Conservation (phyloP, 2,113 vertebrate genomes). For the Saiga tatarica region DNA sequence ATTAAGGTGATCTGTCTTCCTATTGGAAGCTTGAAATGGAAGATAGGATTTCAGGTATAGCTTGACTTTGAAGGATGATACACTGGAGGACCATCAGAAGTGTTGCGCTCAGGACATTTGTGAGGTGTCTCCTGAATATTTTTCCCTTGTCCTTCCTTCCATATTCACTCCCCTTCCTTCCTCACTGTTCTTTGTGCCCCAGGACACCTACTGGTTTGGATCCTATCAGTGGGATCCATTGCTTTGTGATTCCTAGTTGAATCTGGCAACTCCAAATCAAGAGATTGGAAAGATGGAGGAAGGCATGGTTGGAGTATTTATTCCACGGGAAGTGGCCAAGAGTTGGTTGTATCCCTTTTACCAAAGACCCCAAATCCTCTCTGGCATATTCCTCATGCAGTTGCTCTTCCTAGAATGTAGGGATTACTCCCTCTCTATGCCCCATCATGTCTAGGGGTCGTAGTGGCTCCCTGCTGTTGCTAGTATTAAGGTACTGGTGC, state of each 20-base stretch:
- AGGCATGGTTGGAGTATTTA: not conserved
- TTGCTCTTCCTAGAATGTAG: not conserved
- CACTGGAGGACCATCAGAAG: not conserved
- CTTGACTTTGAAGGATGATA: not conserved
- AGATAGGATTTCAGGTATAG: not conserved
- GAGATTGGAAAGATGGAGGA: not conserved
- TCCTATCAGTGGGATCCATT: not conserved
- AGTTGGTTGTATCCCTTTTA: not conserved
- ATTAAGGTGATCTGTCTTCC: not conserved
- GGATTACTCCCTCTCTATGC: not conserved
- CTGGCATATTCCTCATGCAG: not conserved
- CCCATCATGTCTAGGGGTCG: not conserved
- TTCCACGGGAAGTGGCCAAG: not conserved
- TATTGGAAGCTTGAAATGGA: constrained; percentile 24
- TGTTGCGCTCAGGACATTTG: not conserved
- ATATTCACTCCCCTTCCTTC: not conserved
- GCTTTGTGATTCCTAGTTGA: not conserved
- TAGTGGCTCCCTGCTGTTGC: not conserved
- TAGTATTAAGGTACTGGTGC: not conserved
- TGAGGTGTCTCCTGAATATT: not conserved
- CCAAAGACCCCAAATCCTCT: not conserved
- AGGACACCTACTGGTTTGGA: not conserved
- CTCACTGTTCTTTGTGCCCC: not conserved
- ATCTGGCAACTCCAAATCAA: not conserved
- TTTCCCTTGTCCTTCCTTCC: not conserved